These are phyloP conservation scores for Phalangium opilio DNA, from an alignment of 2,888 invertebrate species.

Conservation along the genomic window DNA sequence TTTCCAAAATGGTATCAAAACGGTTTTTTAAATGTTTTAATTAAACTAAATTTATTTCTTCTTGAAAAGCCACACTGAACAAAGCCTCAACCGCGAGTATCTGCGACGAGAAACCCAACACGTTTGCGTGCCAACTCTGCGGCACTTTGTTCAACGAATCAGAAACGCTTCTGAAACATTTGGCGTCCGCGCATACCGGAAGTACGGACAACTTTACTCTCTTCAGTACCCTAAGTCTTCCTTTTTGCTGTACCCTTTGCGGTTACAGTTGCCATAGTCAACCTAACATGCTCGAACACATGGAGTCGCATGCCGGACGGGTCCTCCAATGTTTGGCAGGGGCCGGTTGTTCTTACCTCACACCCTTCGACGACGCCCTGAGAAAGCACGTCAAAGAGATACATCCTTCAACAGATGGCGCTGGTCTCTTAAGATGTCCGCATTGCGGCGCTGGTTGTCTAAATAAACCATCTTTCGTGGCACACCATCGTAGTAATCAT, in stretches of 20 bases:
- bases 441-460: conserved; percentile 10
- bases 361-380: conserved; percentile 10
- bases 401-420: conserved; percentile 2
- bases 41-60: no score
- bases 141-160: no score
- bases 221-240: not conserved
- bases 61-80: no score
- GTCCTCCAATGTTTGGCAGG: conserved; percentile 13
- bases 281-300: conserved; percentile 36
- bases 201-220: no score
- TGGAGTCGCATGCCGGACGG: conserved; percentile 32
- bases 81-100: no score
- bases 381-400: conserved; percentile 7
- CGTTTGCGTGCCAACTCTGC: no score
- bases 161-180: no score
- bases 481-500: conserved; percentile 13
- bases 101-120: no score
- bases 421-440: conserved; percentile 9
- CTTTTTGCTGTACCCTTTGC: conserved; percentile 16
- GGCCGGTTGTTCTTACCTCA: conserved; percentile 10
- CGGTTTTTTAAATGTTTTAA: no score
- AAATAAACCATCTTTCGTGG: conserved; percentile 9
- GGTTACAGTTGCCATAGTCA: conserved; percentile 30
- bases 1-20: no score
- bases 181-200: no score